Percentiles rank a stretch among this genome's conserved stretches.
These are phyloP conservation scores for Rhamphomyia laevipes DNA, from an alignment of 2,888 invertebrate species.

Conservation along the genomic window DNA sequence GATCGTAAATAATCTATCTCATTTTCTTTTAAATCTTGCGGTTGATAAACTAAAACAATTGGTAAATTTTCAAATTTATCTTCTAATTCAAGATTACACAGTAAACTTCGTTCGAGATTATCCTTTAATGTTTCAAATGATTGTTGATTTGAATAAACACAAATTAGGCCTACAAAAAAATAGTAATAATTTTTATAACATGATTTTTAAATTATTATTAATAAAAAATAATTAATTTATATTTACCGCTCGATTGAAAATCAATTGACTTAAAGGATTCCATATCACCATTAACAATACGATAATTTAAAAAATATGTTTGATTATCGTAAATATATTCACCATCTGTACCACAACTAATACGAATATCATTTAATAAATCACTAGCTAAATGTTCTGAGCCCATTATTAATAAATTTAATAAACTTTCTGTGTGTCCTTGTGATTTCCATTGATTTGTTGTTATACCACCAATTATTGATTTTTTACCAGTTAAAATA, in stretches of 20 bases:
- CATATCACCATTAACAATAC: constrained; percentile 78
- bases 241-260: constrained; percentile 77
- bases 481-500: constrained; percentile 51
- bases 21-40: constrained; percentile 69
- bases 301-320: constrained; percentile 71
- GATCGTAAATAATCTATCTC: constrained; percentile 75
- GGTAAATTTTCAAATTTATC: constrained; percentile 83
- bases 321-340: constrained; percentile 71
- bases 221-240: not conserved
- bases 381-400: constrained; percentile 77
- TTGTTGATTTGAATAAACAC: constrained; percentile 81
- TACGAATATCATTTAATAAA: constrained; percentile 72
- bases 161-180: constrained; percentile 53
- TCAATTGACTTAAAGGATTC: constrained; percentile 75
- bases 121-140: constrained; percentile 86
- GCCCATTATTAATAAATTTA: constrained; percentile 83
- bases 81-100: constrained; percentile 81
- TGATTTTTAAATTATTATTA: not conserved
- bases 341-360: constrained; percentile 73
- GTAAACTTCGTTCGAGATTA: constrained; percentile 79
- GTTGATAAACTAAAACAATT: constrained; percentile 81
- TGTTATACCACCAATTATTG: constrained; percentile 37
- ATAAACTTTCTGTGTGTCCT: constrained; percentile 27
- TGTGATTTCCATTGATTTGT: constrained; percentile 26
- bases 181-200: not conserved